Conservation (phyloP, 1,140 invertebrate genomes). For the Uloborus diversus region DNA sequence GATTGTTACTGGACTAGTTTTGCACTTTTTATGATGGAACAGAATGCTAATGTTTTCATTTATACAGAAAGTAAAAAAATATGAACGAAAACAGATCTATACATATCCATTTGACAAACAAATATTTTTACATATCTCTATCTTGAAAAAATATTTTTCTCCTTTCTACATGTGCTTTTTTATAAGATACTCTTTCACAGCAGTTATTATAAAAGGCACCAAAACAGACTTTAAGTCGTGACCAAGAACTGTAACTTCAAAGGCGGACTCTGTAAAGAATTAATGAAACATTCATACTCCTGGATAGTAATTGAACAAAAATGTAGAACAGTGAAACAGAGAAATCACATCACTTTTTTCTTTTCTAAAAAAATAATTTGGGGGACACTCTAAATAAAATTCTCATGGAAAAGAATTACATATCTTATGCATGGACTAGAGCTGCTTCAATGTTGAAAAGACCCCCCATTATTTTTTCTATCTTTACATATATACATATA, state of each 20-base stretch:
- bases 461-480: background rate
- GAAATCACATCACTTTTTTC: background rate
- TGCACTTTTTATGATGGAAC: background rate
- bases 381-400: background rate
- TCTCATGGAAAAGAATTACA: background rate
- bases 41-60: background rate
- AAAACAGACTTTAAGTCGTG: constrained; percentile 2
- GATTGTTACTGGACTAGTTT: background rate
- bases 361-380: background rate
- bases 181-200: constrained; percentile 1
- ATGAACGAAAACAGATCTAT: background rate
- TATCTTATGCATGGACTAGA: background rate
- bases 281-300: background rate
- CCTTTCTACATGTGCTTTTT: constrained; percentile 32
- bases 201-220: constrained; percentile 30
- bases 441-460: background rate
- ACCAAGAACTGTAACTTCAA: constrained; percentile 31
- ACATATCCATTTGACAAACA: constrained; percentile 15
- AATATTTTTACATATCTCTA: constrained; percentile 7
- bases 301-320: background rate
- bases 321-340: background rate
- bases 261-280: constrained; percentile 41
- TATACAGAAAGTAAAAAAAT: background rate
- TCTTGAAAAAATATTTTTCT: constrained; percentile 23
- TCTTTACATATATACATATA: no score